Conservation (phyloP, 2,797 vertebrate genomes). For the Gymnodraco acuticeps region DNA sequence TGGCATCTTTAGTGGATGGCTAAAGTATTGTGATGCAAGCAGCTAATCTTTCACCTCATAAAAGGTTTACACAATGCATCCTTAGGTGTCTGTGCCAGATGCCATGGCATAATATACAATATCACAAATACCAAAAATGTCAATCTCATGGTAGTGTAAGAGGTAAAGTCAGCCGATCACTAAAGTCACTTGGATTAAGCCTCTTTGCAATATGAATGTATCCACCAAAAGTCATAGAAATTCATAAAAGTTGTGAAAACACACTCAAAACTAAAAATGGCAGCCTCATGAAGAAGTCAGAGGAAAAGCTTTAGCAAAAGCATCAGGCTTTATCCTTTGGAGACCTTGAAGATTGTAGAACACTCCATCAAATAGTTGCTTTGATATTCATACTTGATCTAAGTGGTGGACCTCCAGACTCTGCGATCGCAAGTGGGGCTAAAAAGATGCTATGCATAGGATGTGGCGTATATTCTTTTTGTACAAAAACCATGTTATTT, state of each 20-base stretch:
- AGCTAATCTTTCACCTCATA: neutral
- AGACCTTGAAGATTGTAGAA: neutral
- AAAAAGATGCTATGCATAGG: neutral
- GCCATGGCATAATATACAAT: neutral
- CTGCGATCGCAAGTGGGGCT: neutral
- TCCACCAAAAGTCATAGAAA: neutral
- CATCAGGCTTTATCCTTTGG: neutral
- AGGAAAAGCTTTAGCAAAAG: neutral
- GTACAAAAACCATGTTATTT: neutral
- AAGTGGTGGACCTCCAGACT: neutral
- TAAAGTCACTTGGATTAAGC: neutral
- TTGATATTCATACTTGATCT: neutral
- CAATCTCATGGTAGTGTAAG: neutral
- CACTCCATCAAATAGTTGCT: neutral
- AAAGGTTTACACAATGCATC: neutral
- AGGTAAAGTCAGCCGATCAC: neutral
- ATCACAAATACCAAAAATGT: neutral
- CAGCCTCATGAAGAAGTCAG: neutral
- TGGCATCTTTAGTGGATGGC: neutral
- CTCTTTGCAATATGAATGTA: neutral
- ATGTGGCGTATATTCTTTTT: neutral
- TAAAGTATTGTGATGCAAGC: neutral
- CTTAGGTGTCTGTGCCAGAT: neutral
- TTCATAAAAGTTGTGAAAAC: neutral
- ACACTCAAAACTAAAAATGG: neutral